These are phyloP conservation scores for Gibbula magus DNA, from an alignment of 2,888 invertebrate genomes.

Conservation along the genomic window DNA sequence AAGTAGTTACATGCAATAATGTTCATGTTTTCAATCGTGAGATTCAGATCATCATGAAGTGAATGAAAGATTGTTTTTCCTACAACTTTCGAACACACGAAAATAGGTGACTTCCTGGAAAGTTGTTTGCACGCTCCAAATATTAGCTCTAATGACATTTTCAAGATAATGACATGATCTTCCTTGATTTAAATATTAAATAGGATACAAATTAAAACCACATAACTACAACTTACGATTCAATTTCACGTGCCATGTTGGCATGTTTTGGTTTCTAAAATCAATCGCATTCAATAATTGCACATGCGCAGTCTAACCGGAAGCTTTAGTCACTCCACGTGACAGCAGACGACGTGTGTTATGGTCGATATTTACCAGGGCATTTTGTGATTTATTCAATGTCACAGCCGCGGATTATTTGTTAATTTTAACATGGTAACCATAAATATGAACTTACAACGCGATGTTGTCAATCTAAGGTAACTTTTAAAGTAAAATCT, in stretches of 20 bases:
- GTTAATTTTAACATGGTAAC: too few relatives aligned
- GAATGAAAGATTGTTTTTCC: not conserved
- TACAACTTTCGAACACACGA: not conserved
- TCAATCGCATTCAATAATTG: conserved; percentile 35
- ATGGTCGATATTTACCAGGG: too few relatives aligned
- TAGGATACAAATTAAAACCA: not conserved
- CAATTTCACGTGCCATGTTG: conserved; percentile 58
- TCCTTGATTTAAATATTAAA: not conserved
- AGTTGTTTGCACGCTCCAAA: not conserved
- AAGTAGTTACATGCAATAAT: not conserved
- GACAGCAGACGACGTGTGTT: conserved; percentile 15
- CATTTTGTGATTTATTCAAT: too few relatives aligned
- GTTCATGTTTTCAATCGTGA: not conserved
- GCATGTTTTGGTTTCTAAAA: conserved; percentile 32
- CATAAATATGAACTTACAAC: too few relatives aligned
- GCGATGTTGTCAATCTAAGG: too few relatives aligned
- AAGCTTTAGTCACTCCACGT: not conserved
- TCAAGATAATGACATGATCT: not conserved
- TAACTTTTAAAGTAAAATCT: too few relatives aligned
- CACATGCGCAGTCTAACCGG: conserved; percentile 39
- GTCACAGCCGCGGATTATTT: too few relatives aligned
- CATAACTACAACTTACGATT: conserved; percentile 47
- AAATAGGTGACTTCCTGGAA: not conserved
- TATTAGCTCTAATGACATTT: not conserved
- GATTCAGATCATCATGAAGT: not conserved